These are phyloP conservation scores for Sapayoa aenigma DNA, from an alignment of 2,113 vertebrate genomes.

Conservation along the genomic window DNA sequence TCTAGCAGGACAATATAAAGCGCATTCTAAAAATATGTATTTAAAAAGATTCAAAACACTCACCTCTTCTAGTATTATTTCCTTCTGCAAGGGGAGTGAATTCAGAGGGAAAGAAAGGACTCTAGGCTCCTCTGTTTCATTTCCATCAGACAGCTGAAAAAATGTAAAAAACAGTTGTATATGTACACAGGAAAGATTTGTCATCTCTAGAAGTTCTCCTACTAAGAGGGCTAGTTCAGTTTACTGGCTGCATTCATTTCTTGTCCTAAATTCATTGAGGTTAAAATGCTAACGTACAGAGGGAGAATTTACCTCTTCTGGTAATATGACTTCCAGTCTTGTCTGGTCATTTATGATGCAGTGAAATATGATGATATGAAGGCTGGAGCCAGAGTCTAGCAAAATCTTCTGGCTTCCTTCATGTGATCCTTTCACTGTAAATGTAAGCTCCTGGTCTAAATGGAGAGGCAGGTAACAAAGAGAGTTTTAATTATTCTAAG, in stretches of 20 bases:
- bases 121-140: background rate
- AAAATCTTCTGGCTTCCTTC: slow-evolving; percentile 65
- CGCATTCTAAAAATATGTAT: background rate
- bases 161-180: background rate
- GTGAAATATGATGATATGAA: slow-evolving; percentile 69
- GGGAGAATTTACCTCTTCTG: background rate
- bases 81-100: slow-evolving; percentile 50
- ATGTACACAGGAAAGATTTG: background rate
- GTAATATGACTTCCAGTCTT: slow-evolving; percentile 51
- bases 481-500: background rate
- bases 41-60: background rate
- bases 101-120: slow-evolving; percentile 55
- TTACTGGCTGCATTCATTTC: background rate
- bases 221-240: background rate
- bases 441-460: slow-evolving; percentile 62
- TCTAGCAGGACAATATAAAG: background rate
- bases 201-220: background rate
- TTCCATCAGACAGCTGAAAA: slow-evolving; percentile 18
- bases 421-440: slow-evolving; percentile 78
- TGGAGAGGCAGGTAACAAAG: background rate
- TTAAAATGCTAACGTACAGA: background rate
- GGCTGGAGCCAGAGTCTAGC: background rate
- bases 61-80: slow-evolving; percentile 69
- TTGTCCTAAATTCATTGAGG: background rate
- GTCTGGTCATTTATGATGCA: slow-evolving; percentile 74